These are phyloP conservation scores for Ornithoptera alexandrae DNA, from an alignment of 2,888 invertebrate species.

Conservation along the genomic window DNA sequence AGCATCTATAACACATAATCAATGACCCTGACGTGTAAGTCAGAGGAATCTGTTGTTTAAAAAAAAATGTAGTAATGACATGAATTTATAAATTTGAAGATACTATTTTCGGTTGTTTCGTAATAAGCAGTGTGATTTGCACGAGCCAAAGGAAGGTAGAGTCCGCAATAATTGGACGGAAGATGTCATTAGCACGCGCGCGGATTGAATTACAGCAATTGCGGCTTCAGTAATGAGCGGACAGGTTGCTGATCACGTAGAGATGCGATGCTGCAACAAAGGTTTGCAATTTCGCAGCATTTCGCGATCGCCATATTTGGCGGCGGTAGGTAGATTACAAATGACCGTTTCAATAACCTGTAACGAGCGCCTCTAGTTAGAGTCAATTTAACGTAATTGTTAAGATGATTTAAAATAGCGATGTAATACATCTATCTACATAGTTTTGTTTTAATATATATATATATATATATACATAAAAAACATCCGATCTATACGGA, in stretches of 20 bases:
- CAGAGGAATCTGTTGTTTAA: too few species aligned
- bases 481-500: too few species aligned
- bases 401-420: too few species aligned
- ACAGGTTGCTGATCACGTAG: conserved; percentile 14
- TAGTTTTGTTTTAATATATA: too few species aligned
- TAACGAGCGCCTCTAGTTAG: not conserved
- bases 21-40: too few species aligned
- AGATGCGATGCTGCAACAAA: conserved; percentile 11
- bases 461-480: too few species aligned
- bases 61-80: too few species aligned
- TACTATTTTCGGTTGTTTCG: not conserved
- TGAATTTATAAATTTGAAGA: not conserved
- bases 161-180: conserved; percentile 24
- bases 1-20: too few species aligned
- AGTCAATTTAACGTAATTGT: not conserved
- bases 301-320: conserved; percentile 11
- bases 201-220: conserved; percentile 15
- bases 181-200: conserved; percentile 24
- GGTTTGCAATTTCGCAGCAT: conserved; percentile 11
- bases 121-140: conserved; percentile 9
- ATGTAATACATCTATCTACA: too few species aligned
- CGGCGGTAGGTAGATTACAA: conserved; percentile 1
- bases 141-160: conserved; percentile 11
- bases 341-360: conserved; percentile 5
- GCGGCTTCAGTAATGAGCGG: conserved; percentile 12